Evolutionary conservation across 2,888 invertebrate species (phyloP).

Genomic region (Gnatocerus cornutus): DNA sequence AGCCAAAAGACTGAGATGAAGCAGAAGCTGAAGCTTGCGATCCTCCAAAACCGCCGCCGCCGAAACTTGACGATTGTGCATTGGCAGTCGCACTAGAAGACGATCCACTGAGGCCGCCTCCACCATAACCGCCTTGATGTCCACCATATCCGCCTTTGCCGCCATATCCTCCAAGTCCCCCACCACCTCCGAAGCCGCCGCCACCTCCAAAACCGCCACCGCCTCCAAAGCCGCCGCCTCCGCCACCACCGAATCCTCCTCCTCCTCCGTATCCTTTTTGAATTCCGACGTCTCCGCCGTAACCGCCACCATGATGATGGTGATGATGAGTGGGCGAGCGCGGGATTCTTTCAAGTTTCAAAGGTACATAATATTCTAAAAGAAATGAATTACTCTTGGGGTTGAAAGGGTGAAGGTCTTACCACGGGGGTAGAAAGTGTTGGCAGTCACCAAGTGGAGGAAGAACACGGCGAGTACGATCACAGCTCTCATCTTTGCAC

Average conservation of each 20-base stretch:
- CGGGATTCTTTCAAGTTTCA: conserved; percentile 9
- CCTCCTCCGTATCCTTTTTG: conserved; percentile 60
- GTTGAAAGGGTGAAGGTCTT: background rate
- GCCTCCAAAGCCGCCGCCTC: conserved; percentile 57
- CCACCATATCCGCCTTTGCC: conserved; percentile 56
- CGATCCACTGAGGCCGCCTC: conserved; percentile 33
- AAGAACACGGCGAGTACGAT: conserved; percentile 27
- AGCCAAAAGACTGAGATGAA: conserved; percentile 30
- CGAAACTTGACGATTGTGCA: conserved; percentile 33
- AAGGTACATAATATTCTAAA: conserved; percentile 10
- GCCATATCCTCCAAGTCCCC: conserved; percentile 44
- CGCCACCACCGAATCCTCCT: conserved; percentile 49
- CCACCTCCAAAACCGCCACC: conserved; percentile 51
- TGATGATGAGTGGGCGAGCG: conserved; percentile 23
- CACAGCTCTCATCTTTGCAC: conserved; percentile 27
- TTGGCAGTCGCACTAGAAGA: conserved; percentile 28
- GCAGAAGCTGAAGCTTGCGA: conserved; percentile 43
- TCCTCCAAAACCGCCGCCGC: conserved; percentile 32
- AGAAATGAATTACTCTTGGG: background rate
- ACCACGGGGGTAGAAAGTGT: conserved; percentile 14
- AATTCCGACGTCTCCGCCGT: conserved; percentile 70
- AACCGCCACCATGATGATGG: conserved; percentile 61
- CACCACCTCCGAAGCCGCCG: conserved; percentile 22
- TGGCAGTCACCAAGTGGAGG: conserved; percentile 20
- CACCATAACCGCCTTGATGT: conserved; percentile 50